Evolutionary conservation across 2,888 invertebrate genomes (phyloP).

Genomic region (Drosophila limbata): DNA sequence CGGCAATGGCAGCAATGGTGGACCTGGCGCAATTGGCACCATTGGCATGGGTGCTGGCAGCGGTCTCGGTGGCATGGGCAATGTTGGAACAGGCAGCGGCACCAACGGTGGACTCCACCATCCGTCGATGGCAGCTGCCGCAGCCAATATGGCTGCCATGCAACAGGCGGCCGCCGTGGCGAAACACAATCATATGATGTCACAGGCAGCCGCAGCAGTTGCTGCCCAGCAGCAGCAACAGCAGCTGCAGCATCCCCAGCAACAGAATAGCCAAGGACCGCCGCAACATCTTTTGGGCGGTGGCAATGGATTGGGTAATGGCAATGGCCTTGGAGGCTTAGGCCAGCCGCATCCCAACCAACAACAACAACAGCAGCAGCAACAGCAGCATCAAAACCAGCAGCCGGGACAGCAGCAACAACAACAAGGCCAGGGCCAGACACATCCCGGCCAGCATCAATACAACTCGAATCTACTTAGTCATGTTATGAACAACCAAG

Average conservation of each 20-base stretch:
- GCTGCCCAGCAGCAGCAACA: conserved; percentile 86
- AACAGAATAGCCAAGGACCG: conserved; percentile 86
- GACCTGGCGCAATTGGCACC: conserved; percentile 84
- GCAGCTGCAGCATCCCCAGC: conserved; percentile 86
- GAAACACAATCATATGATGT: conserved; percentile 84
- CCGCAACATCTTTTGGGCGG: conserved; percentile 86
- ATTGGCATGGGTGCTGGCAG: conserved; percentile 85
- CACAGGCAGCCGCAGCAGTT: conserved; percentile 82
- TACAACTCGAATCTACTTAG: conserved; percentile 84
- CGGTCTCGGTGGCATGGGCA: conserved; percentile 83
- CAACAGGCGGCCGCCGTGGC: conserved; percentile 83
- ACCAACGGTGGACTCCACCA: conserved; percentile 83
- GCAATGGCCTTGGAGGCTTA: conserved; percentile 86
- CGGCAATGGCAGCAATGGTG: conserved; percentile 84
- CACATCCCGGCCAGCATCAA: conserved; percentile 74
- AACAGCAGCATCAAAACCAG: conserved; percentile 42
- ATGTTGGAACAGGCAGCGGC: conserved; percentile 74
- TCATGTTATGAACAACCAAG: conserved; percentile 84
- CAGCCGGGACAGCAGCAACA: conserved; percentile 69
- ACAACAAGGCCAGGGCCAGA: conserved; percentile 54
- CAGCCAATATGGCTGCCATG: conserved; percentile 84
- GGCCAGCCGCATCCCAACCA: conserved; percentile 86
- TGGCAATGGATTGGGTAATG: conserved; percentile 84
- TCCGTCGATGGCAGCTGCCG: conserved; percentile 82
- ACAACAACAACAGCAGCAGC: conserved; percentile 83